Conservation (phyloP, 1,140 invertebrate species). For the Brachionus rubens region DNA sequence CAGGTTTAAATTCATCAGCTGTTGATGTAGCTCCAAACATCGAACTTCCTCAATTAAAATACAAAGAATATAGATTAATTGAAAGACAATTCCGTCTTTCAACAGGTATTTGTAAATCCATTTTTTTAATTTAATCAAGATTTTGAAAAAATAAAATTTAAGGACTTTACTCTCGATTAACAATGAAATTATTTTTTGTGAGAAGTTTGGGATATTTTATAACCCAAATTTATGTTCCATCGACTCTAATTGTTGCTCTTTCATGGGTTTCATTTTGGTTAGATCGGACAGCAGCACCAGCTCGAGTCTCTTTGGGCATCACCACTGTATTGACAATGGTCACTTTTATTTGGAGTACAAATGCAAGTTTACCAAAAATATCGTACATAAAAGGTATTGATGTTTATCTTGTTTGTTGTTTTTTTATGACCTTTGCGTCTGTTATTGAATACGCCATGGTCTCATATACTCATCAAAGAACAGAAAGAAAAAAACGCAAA, state of each 20-base stretch:
- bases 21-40: slow-evolving; percentile 84
- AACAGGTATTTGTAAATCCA: slow-evolving; percentile 49
- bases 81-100: slow-evolving; percentile 65
- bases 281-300: slow-evolving; percentile 89
- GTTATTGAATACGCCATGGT: slow-evolving; percentile 50
- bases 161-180: slow-evolving; percentile 96
- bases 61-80: slow-evolving; percentile 84
- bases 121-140: too few relatives aligned
- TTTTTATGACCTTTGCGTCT: slow-evolving; percentile 68
- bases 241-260: slow-evolving; percentile 95
- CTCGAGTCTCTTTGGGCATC: slow-evolving; percentile 88
- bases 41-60: slow-evolving; percentile 89
- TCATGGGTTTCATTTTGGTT: slow-evolving; percentile 96
- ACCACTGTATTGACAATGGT: slow-evolving; percentile 97
- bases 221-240: slow-evolving; percentile 98
- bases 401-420: slow-evolving; percentile 93
- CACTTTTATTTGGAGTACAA: slow-evolving; percentile 95
- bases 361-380: slow-evolving; percentile 93
- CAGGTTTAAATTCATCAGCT: slow-evolving; percentile 73
- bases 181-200: slow-evolving; percentile 94
- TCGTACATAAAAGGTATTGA: slow-evolving; percentile 95
- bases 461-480: slow-evolving; percentile 47
- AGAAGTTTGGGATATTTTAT: slow-evolving; percentile 97
- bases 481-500: slow-evolving; percentile 1
- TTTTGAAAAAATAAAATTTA: too few relatives aligned